Conservation (phyloP, 2,797 vertebrate genomes). For the Pogoniulus pusillus region DNA sequence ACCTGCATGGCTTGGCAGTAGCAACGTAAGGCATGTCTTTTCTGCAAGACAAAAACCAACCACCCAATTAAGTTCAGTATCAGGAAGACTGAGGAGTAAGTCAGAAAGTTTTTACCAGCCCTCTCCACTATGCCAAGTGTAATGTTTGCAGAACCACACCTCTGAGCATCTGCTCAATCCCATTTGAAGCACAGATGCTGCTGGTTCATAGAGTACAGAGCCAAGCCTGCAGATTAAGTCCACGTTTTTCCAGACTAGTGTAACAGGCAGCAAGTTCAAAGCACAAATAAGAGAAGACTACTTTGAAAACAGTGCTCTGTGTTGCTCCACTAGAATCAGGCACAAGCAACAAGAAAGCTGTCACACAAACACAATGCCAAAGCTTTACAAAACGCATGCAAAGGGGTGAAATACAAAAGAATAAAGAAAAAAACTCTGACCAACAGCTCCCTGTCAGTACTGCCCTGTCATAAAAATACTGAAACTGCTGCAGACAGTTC, state of each 20-base stretch:
- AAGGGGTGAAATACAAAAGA: not conserved
- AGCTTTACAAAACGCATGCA: not conserved
- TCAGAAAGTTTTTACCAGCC: not conserved
- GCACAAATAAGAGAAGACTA: not conserved
- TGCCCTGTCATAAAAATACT: not conserved
- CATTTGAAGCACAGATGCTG: not conserved
- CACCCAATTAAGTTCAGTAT: not conserved
- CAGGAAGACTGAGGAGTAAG: not conserved
- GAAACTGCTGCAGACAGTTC: not conserved
- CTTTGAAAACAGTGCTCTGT: not conserved
- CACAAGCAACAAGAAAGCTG: not conserved
- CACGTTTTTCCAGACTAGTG: not conserved
- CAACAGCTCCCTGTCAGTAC: not conserved
- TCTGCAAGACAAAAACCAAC: constrained; percentile 74
- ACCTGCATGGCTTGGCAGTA: constrained; percentile 99
- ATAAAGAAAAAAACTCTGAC: not conserved
- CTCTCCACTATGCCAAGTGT: fast-evolving
- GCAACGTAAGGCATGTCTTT: constrained; percentile 93
- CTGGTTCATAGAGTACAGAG: not conserved
- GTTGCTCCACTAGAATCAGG: not conserved
- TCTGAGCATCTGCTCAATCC: not conserved
- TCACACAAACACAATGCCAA: not conserved
- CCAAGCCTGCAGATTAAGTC: not conserved
- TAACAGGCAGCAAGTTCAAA: not conserved
- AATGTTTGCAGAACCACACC: not conserved